Percentiles rank a stretch among this genome's conserved stretches.
phyloP scores from a whole-genome alignment of 2,888 invertebrate genomes.

The Tenthredo distinguenda region DNA sequence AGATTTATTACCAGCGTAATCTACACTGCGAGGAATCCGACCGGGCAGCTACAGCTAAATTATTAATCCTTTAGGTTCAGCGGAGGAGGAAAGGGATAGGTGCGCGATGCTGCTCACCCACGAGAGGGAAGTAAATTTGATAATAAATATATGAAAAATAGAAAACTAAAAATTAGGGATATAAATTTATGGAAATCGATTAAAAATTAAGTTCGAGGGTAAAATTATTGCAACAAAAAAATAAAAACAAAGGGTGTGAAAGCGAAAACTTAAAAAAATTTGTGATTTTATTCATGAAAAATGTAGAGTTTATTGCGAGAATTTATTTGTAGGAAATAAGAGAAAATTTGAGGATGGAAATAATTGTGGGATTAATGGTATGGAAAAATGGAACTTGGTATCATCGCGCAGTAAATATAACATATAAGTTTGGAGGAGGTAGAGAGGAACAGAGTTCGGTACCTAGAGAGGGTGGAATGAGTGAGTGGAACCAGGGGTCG shows the following conservation, averaged over 20 bases:
- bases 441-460: not conserved
- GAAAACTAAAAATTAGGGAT: not conserved
- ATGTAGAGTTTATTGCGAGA: no score
- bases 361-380: no score
- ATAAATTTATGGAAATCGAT: no score
- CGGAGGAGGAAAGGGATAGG: not conserved
- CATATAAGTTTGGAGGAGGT: not conserved
- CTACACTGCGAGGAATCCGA: not conserved
- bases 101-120: not conserved
- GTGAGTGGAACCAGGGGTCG: not conserved
- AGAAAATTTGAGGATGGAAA: no score
- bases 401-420: no score
- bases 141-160: not conserved
- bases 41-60: slow-evolving; percentile 21
- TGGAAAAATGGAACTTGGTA: no score
- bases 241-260: no score
- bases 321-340: no score
- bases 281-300: no score
- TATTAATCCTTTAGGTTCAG: slow-evolving; percentile 24
- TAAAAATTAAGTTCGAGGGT: no score
- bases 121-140: not conserved
- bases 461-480: not conserved
- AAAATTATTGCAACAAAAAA: no score
- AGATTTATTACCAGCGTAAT: slow-evolving; percentile 22
- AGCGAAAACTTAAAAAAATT: no score